Percentiles rank a stretch among this genome's conserved stretches.
phyloP scores from a whole-genome alignment of 1,140 invertebrate species.

The Drosophila arawakana region DNA sequence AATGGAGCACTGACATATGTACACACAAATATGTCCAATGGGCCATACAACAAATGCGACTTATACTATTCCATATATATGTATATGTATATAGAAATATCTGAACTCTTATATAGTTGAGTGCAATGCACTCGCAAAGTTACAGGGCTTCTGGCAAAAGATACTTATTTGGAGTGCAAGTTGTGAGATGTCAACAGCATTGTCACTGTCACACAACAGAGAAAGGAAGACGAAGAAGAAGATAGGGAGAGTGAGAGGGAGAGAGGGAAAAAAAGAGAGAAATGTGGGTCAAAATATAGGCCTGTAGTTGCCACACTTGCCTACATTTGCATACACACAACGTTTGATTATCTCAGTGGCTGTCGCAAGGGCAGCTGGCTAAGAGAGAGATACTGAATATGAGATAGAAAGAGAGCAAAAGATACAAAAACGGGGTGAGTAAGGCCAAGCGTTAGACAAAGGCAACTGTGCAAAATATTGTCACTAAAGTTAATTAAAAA shows the following conservation, averaged over 20 bases:
- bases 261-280: background rate
- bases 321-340: slow-evolving; percentile 69
- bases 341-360: slow-evolving; percentile 70
- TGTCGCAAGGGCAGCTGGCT: slow-evolving; percentile 31
- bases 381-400: background rate
- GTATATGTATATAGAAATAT: background rate
- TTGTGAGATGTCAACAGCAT: slow-evolving; percentile 70
- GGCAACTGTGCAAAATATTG: slow-evolving; percentile 74
- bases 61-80: background rate
- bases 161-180: slow-evolving; percentile 48
- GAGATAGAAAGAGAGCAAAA: background rate
- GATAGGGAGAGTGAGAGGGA: background rate
- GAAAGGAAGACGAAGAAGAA: slow-evolving; percentile 1
- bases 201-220: slow-evolving; percentile 58
- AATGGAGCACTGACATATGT: slow-evolving; percentile 47
- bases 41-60: slow-evolving; percentile 6
- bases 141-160: slow-evolving; percentile 39
- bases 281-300: slow-evolving; percentile 62
- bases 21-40: slow-evolving; percentile 6
- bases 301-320: slow-evolving; percentile 39
- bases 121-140: slow-evolving; percentile 60
- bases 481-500: slow-evolving; percentile 83
- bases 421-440: background rate
- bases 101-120: slow-evolving; percentile 8
- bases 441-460: slow-evolving; percentile 31